Evolutionary conservation across 2,888 invertebrate species (phyloP), one percentile per base, ranked within the genome.

Genomic region (Morpho deidamia): DNA sequence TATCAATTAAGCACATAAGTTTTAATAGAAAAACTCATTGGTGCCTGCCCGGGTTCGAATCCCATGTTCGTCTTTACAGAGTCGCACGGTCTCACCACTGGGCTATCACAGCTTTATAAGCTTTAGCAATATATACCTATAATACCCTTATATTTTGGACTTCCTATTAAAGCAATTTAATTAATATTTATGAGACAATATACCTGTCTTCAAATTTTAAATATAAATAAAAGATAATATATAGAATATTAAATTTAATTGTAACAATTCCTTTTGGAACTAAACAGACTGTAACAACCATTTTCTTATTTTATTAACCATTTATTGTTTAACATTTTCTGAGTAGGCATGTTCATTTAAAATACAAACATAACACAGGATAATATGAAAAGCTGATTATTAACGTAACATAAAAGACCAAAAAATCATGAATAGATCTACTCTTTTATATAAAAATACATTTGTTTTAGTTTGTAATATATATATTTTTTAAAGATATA

Each of bases 231-330:
- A 23, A 23, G 23, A 23, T 23, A 23, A 23, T 23, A 23, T 72
- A 79, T 70, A 79, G 76, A 81, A 82, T 83, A 81, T 73, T 74
- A 64, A 77, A 78, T 84, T 83, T 85, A 79, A 81, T 83, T 77
- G 72, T 79, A 86, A 85, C 85, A 85, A 83, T 81, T 82, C 77
- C 73, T 74, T 67, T 56, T 60, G 65, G 76, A 79, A 75, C 71
- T 75, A 72, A 77, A 81, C 72, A 77, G 69, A 73, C 77, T 65
- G 71, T 74, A 84, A 83, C 82, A 84, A 81, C 59, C 75, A 68
- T 69, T 76, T 75, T 72, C 64, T 65, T 74, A 74, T 65, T 61
- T 63, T 67, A n/a, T n/a, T n/a, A n/a, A n/a, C n/a, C n/a, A n/a
- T n/a, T 63, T 65, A 67, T 60, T 56, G 61, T 63, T 55, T 58